Conservation (phyloP, 2,113 vertebrate species). For the Coptodon bakossiorum region DNA sequence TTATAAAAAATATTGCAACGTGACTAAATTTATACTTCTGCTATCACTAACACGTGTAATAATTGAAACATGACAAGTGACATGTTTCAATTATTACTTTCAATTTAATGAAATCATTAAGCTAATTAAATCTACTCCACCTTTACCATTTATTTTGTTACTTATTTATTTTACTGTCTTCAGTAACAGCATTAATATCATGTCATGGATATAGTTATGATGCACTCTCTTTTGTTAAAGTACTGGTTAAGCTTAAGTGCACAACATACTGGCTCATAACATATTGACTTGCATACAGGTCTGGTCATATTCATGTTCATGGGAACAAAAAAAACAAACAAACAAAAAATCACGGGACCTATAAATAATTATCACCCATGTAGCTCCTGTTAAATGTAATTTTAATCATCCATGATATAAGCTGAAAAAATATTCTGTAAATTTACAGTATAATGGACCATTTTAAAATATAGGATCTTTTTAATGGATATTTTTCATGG, state of each 20-base stretch:
- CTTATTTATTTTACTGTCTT: neutral
- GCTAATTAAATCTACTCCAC: neutral
- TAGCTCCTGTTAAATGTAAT: neutral
- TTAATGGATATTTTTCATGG: neutral
- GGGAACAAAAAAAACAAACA: neutral
- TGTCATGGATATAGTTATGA: neutral
- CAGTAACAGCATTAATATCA: neutral
- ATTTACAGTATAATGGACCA: neutral
- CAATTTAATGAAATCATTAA: neutral
- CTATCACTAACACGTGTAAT: neutral
- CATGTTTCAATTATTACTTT: neutral
- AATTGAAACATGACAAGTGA: neutral
- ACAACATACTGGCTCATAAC: neutral
- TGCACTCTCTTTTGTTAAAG: neutral
- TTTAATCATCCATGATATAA: neutral
- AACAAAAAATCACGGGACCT: neutral
- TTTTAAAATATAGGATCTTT: neutral
- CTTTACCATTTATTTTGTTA: neutral
- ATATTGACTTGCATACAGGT: neutral
- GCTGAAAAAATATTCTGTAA: neutral
- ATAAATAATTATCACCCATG: neutral
- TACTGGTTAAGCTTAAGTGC: neutral
- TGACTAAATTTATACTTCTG: constrained; percentile 37
- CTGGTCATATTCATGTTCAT: neutral
- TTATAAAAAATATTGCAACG: constrained; percentile 40